Percentiles rank a stretch among this genome's conserved stretches.
Evolutionary conservation across 2,888 invertebrate species (phyloP).

Genomic region (Drosophila rellima): DNA sequence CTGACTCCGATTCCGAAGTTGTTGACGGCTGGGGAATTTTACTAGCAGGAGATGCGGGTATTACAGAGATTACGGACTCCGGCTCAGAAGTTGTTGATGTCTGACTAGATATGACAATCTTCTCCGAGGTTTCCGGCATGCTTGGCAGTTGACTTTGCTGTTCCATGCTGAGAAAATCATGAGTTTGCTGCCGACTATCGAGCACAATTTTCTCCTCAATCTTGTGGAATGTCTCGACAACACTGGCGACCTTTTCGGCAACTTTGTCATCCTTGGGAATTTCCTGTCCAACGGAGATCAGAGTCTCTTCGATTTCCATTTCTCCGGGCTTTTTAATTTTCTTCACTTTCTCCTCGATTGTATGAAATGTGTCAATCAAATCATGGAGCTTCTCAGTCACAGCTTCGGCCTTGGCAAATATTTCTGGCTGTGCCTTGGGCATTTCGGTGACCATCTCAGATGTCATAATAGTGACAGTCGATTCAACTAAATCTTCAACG

Average conservation of each 20-base stretch:
- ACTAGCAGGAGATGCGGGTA: slow-evolving; percentile 49
- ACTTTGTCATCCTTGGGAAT: slow-evolving; percentile 53
- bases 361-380: slow-evolving; percentile 67
- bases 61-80: slow-evolving; percentile 58
- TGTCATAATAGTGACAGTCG: slow-evolving; percentile 63
- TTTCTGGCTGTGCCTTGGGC: slow-evolving; percentile 47
- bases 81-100: slow-evolving; percentile 64
- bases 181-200: slow-evolving; percentile 71
- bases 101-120: slow-evolving; percentile 52
- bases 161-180: slow-evolving; percentile 78
- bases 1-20: not conserved
- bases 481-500: slow-evolving; percentile 62
- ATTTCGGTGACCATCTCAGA: slow-evolving; percentile 54
- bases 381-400: slow-evolving; percentile 65
- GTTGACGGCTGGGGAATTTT: slow-evolving; percentile 41
- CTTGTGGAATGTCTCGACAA: slow-evolving; percentile 69
- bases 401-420: slow-evolving; percentile 65
- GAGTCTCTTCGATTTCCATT: slow-evolving; percentile 29
- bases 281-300: slow-evolving; percentile 3
- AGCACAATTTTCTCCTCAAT: slow-evolving; percentile 59
- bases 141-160: slow-evolving; percentile 72
- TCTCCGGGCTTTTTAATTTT: slow-evolving; percentile 50
- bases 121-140: slow-evolving; percentile 37
- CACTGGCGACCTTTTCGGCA: slow-evolving; percentile 58
- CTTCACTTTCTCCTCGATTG: slow-evolving; percentile 55